Evolutionary conservation across 2,797 vertebrate genomes (phyloP).

Genomic region (Enteromius viviparus): DNA sequence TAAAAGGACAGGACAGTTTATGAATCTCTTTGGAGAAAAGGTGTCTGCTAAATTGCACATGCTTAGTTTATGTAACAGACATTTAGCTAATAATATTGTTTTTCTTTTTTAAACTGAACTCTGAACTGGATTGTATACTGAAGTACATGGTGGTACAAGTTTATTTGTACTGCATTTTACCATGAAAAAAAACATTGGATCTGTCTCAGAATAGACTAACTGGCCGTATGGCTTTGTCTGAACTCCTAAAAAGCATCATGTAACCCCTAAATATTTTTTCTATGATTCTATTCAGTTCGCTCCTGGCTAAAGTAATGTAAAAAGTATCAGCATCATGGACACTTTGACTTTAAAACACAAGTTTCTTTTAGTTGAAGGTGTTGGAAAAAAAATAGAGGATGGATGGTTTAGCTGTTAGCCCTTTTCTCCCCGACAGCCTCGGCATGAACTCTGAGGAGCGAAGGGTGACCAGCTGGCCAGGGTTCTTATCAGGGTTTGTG

Average conservation of each 20-base stretch:
- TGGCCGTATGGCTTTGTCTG: constrained; percentile 54
- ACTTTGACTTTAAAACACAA: constrained; percentile 41
- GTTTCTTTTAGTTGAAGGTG: constrained; percentile 34
- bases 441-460: constrained; percentile 63
- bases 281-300: constrained; percentile 6
- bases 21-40: constrained; percentile 13
- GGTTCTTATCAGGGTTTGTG: constrained; percentile 63
- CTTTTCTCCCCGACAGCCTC: constrained; percentile 47
- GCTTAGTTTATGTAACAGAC: neutral
- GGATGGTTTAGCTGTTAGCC: constrained; percentile 55
- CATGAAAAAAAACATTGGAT: constrained; percentile 54
- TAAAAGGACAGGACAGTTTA: neutral
- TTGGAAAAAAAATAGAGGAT: constrained; percentile 20
- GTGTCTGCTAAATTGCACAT: neutral
- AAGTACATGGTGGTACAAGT: neutral
- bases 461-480: constrained; percentile 68
- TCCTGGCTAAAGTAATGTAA: constrained; percentile 43
- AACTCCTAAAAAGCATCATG: constrained; percentile 49
- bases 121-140: neutral
- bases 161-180: constrained; percentile 29
- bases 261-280: constrained; percentile 43
- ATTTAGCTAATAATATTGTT: constrained; percentile 21
- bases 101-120: constrained; percentile 1
- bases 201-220: constrained; percentile 55
- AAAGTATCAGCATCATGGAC: constrained; percentile 31